These are phyloP conservation scores for Myopa tessellatipennis DNA, from an alignment of 2,888 invertebrate genomes.

Conservation along the genomic window DNA sequence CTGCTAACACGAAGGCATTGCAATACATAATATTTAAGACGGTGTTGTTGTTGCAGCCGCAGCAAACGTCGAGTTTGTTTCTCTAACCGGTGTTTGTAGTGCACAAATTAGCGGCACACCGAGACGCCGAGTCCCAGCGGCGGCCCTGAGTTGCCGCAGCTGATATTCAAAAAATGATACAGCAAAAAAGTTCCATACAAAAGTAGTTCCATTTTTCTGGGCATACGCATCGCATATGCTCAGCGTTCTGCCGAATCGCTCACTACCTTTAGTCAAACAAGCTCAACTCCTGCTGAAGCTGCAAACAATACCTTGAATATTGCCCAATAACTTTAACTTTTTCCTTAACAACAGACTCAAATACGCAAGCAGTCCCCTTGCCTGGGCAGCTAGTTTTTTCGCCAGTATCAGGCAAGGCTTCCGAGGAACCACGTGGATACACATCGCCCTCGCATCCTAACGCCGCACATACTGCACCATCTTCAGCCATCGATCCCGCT, in stretches of 20 bases:
- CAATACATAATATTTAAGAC: neutral
- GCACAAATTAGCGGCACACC: slow-evolving; percentile 46
- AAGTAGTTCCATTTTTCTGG: too few relatives aligned
- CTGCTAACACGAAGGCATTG: neutral
- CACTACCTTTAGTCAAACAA: neutral
- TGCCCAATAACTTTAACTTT: neutral
- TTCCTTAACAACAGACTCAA: slow-evolving; percentile 11
- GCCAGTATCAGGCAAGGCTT: neutral
- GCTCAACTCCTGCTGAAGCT: slow-evolving; percentile 1
- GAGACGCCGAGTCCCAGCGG: too few relatives aligned
- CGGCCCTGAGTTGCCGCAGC: too few relatives aligned
- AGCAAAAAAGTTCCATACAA: neutral
- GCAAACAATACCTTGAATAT: neutral
- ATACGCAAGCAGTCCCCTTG: slow-evolving; percentile 1
- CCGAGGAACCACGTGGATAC: slow-evolving; percentile 30
- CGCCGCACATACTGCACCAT: slow-evolving; percentile 25
- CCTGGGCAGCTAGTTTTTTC: neutral
- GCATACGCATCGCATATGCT: too few relatives aligned
- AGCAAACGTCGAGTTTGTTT: slow-evolving; percentile 12
- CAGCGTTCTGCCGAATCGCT: neutral
- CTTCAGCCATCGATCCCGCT: slow-evolving; percentile 60
- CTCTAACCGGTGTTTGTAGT: neutral
- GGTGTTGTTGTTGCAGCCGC: slow-evolving; percentile 10
- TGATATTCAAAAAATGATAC: too few relatives aligned
- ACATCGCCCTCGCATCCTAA: slow-evolving; percentile 29